Evolutionary conservation across 1,140 invertebrate species (phyloP), one percentile per base, ranked within the genome.

Genomic region (Neotoxoptera formosana): DNA sequence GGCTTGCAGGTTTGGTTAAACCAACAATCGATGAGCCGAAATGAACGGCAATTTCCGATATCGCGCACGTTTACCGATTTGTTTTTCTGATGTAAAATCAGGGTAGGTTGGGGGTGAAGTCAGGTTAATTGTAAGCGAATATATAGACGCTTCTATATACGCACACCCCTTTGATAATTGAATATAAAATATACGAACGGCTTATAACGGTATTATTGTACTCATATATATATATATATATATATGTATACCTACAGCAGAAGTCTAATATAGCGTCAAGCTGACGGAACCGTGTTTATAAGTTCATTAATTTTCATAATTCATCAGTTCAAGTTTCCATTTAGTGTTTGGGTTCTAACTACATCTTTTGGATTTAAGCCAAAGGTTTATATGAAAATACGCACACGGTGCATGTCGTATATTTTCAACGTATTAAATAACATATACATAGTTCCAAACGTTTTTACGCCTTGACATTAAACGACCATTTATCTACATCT

Each of bases 251-350:
- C n/a, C n/a, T n/a, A 34, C 41, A 41, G 1, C 41, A 41, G 30
- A 76, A 76, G 30, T 76, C 30, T 76, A 7, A 83, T 83, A 36
- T 83, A 36, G 36, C 36, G 76, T 81, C 17, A 84, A 41, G 8
- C 41, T 30, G 84, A 86, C 17, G 36, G 84, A 86, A 47, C 41
- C 1, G 45, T 86, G 23, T 87, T 87, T 20, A n/a, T 48, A 87
- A 87, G 17, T 87, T 87, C 45, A 87, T 87, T 87, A 87, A 51
- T 48, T 87, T 87, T 87, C 86, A 48, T 48, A 48, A 48, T 87
- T 83, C 60, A 76, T 87, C 86, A 48, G 86, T 87, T 87, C 30
- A 48, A 34, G 86, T 87, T 87, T 51, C 17, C 60, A 76, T 76
- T 76, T 76, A 76, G 60, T 25, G 25, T 86, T 25, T 45, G 36